phyloP scores from a whole-genome alignment of 2,888 invertebrate species.

The Agrilus biguttatus region DNA sequence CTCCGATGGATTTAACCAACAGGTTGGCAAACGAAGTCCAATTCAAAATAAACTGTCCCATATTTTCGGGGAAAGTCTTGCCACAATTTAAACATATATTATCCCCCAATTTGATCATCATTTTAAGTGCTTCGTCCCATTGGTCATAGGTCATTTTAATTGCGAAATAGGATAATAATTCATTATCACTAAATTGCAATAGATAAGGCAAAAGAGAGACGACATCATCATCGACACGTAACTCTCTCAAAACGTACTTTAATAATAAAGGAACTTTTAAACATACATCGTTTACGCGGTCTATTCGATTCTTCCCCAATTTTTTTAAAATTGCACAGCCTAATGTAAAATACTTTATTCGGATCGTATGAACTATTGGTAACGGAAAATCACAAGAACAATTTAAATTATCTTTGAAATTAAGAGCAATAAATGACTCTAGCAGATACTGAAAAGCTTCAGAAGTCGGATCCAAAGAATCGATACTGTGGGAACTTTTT shows the following conservation, averaged over 20 bases:
- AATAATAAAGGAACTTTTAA: constrained; percentile 46
- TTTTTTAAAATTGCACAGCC: constrained; percentile 42
- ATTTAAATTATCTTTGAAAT: constrained; percentile 23
- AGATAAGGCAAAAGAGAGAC: constrained; percentile 39
- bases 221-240: constrained; percentile 36
- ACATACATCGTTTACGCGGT: constrained; percentile 7
- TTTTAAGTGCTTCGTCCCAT: constrained; percentile 41
- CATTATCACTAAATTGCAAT: constrained; percentile 45
- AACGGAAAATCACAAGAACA: constrained; percentile 42
- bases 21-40: constrained; percentile 47
- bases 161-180: constrained; percentile 38
- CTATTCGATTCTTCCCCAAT: constrained; percentile 27
- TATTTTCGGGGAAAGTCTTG: constrained; percentile 29
- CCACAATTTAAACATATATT: constrained; percentile 49
- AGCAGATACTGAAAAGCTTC: constrained; percentile 37
- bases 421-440: constrained; percentile 37
- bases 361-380: constrained; percentile 33
- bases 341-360: constrained; percentile 37
- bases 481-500: constrained; percentile 8
- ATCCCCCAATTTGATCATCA: constrained; percentile 40
- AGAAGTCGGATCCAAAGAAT: constrained; percentile 20
- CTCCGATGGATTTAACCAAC: constrained; percentile 46
- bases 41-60: constrained; percentile 34
- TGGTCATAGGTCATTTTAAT: constrained; percentile 40
- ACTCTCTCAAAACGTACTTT: constrained; percentile 37